Evolutionary conservation across 2,888 invertebrate genomes (phyloP), one percentile per base, ranked within the genome.

Genomic region (Candidula unifasciata): DNA sequence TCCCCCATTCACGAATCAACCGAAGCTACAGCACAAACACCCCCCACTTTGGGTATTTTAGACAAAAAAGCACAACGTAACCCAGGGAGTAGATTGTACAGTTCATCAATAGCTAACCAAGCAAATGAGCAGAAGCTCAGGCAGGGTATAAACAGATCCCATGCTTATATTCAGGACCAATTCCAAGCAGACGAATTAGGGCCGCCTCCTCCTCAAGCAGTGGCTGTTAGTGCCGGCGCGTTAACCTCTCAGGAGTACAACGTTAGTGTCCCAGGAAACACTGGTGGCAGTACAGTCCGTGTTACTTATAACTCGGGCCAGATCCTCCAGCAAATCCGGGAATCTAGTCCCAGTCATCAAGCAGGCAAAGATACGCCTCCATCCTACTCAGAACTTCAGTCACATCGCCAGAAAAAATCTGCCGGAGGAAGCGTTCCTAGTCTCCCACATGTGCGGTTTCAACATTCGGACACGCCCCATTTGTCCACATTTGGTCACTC

Each of bases 361-460:
- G 80, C 69, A 69, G 80, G 80, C 2, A 80, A 80, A 80, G 69
- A 18, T 30, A 80, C 80, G 54, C 80, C 80, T n/a, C 80, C 80
- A 13, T 80, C 69, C 2, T 80, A 80, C 27, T 80, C 80, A 24
- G 80, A 80, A 33, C 80, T 80, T 30, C 80, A 80, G 33, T 37
- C 66, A 21, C 80, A 80, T 33, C 80, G 52, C 18, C 33, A 27
- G 24, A 66, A 52, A 44, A 68, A 69, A 24, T 30, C 69, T n/a
- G 10, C 5, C 2, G 71, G 33, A 2, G 33, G 54, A 1, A 77
- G 8, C 24, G 33, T 60, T 60, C 16, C 30, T 27, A 1, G 44
- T 13, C 27, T 76, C 5, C 54, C 57, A 24, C 57, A 60, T 3
- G 33, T 77, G 35, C 21, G 44, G 27, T 60, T 77, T 77, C 77